phyloP scores from a whole-genome alignment of 2,888 invertebrate species.

The Tridacna gigas region DNA sequence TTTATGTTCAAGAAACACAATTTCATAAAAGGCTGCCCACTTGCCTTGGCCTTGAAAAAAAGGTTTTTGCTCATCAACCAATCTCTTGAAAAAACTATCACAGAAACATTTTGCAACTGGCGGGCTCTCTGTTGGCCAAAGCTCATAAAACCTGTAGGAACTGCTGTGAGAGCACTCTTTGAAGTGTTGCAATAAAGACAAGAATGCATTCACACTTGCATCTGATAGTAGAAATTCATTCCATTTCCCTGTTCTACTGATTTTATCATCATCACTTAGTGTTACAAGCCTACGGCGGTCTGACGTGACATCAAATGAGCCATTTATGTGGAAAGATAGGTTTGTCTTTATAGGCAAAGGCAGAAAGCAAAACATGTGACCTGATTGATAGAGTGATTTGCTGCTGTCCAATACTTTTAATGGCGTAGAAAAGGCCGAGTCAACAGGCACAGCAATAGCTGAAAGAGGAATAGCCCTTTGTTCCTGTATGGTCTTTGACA shows the following conservation, averaged over 20 bases:
- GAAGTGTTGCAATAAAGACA: conserved; percentile 39
- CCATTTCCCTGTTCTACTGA: conserved; percentile 43
- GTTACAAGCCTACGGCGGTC: conserved; percentile 74
- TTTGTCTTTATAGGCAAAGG: conserved; percentile 77
- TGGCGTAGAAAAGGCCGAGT: neutral
- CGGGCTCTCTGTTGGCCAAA: conserved; percentile 15
- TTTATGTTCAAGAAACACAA: conserved; percentile 48
- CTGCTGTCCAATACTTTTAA: neutral
- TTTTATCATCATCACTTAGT: conserved; percentile 77
- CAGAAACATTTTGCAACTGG: neutral
- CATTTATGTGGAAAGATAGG: conserved; percentile 81
- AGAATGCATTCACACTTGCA: conserved; percentile 60
- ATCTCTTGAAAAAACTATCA: conserved; percentile 32
- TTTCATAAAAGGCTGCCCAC: conserved; percentile 39
- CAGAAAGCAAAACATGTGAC: conserved; percentile 78
- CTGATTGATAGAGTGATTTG: conserved; percentile 64
- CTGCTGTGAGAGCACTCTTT: neutral
- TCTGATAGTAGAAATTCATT: conserved; percentile 59
- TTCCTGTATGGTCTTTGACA: conserved; percentile 1
- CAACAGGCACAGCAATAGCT: conserved; percentile 72
- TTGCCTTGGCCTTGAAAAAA: conserved; percentile 41
- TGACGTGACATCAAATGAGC: conserved; percentile 79
- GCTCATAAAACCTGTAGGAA: neutral
- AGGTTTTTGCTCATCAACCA: conserved; percentile 14
- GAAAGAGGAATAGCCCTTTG: conserved; percentile 69